Conservation (phyloP, 1,140 invertebrate species). For the Chironomus striatipennis region DNA sequence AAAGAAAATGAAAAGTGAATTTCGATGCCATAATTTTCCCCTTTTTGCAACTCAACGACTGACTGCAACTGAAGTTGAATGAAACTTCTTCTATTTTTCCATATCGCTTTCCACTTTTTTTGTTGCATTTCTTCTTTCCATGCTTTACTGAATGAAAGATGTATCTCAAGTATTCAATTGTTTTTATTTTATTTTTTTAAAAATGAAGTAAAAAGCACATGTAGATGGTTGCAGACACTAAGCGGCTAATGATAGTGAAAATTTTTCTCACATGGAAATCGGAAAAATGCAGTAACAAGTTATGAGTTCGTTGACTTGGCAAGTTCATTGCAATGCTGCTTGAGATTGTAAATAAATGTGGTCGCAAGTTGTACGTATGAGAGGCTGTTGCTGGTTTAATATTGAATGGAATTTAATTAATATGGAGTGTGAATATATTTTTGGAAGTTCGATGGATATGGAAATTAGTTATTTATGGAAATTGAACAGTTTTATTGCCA, state of each 20-base stretch:
- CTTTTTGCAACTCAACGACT: background rate
- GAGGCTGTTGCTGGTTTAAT: no score
- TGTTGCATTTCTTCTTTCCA: background rate
- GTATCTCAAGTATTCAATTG: no score
- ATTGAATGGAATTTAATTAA: no score
- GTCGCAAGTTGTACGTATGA: no score
- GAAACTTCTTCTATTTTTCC: slow-evolving; percentile 2
- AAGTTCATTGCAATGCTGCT: background rate
- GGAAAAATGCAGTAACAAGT: background rate
- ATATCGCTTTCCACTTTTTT: background rate
- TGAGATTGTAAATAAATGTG: background rate
- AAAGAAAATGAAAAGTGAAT: slow-evolving; percentile 4
- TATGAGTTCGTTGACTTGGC: background rate
- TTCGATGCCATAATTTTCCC: background rate
- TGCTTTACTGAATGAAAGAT: no score
- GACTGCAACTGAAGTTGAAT: background rate
- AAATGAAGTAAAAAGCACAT: no score
- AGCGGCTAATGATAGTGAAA: slow-evolving; percentile 23
- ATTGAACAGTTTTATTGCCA: no score
- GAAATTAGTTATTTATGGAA: no score
- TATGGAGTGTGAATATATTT: no score
- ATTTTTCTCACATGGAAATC: slow-evolving; percentile 16
- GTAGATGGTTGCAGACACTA: no score
- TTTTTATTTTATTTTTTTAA: no score
- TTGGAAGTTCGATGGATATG: no score